These are phyloP conservation scores for Pandemis corylana DNA, from an alignment of 2,888 invertebrate species.

Conservation along the genomic window DNA sequence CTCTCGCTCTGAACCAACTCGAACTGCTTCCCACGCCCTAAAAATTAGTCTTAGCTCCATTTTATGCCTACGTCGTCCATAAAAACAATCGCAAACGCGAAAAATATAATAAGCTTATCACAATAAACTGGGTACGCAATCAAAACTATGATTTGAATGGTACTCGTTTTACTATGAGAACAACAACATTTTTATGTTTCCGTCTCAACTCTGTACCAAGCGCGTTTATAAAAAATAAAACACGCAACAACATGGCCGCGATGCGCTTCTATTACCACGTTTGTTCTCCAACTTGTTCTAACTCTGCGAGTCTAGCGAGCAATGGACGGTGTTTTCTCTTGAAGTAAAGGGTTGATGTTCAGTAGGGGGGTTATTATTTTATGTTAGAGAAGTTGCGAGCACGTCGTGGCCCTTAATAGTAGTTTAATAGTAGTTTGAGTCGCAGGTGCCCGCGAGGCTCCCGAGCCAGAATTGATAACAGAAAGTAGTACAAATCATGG, in stretches of 20 bases:
- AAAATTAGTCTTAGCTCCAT: conserved; percentile 21
- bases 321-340: conserved; percentile 7
- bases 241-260: background rate
- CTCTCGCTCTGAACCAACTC: background rate
- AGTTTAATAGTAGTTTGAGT: conserved; percentile 40
- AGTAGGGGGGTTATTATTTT: conserved; percentile 34
- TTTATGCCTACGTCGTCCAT: conserved; percentile 13
- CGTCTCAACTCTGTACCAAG: conserved; percentile 13
- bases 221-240: background rate
- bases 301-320: background rate
- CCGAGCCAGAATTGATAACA: conserved; percentile 32
- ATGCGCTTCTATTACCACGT: background rate
- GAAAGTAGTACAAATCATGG: conserved; percentile 32
- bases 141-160: conserved; percentile 41
- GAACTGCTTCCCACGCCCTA: background rate
- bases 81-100: conserved; percentile 17
- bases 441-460: conserved; percentile 33
- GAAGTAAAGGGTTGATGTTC: conserved; percentile 5
- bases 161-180: conserved; percentile 40
- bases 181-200: conserved; percentile 42
- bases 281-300: background rate
- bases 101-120: conserved; percentile 39
- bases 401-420: conserved; percentile 39
- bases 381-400: conserved; percentile 33
- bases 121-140: conserved; percentile 38